Percentiles rank a stretch among this genome's conserved stretches.
These are phyloP conservation scores for Neoitamus cyanurus DNA, from an alignment of 2,888 invertebrate species.

Conservation along the genomic window DNA sequence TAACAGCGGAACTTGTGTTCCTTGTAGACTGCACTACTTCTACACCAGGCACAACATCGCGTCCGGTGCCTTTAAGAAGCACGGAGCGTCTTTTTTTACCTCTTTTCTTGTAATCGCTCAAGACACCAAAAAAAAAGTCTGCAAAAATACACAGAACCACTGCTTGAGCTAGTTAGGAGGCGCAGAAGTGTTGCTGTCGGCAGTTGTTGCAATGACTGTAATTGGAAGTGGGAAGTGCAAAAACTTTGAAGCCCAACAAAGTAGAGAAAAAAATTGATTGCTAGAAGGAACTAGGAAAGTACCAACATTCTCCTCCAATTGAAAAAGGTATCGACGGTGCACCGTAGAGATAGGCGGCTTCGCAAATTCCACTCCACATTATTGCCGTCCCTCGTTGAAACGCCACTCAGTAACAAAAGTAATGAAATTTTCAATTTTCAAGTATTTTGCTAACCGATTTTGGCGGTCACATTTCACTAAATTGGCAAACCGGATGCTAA, in stretches of 20 bases:
- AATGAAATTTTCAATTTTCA: not conserved
- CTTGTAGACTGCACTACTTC: not conserved
- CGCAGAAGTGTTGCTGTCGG: not conserved
- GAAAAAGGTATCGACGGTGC: conserved; percentile 62
- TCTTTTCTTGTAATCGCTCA: not conserved
- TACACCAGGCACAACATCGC: not conserved
- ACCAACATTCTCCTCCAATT: conserved; percentile 63
- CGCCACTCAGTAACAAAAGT: not conserved
- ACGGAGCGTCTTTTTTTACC: not conserved
- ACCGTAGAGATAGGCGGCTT: conserved; percentile 65
- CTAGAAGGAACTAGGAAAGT: conserved; percentile 49
- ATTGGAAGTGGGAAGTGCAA: not conserved
- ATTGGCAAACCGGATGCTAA: not conserved
- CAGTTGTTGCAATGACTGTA: not conserved
- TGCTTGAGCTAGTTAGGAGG: not conserved
- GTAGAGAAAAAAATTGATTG: not conserved
- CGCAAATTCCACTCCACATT: conserved; percentile 66
- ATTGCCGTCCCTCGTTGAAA: not conserved
- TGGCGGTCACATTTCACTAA: not conserved
- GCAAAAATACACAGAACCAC: not conserved
- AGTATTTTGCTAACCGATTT: not conserved
- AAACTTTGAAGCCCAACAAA: conserved; percentile 5
- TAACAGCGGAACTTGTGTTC: conserved; percentile 17
- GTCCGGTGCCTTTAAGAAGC: not conserved
- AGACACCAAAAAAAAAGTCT: not conserved